Conservation (phyloP, 2,797 vertebrate genomes). For the Aldrovandia affinis region DNA sequence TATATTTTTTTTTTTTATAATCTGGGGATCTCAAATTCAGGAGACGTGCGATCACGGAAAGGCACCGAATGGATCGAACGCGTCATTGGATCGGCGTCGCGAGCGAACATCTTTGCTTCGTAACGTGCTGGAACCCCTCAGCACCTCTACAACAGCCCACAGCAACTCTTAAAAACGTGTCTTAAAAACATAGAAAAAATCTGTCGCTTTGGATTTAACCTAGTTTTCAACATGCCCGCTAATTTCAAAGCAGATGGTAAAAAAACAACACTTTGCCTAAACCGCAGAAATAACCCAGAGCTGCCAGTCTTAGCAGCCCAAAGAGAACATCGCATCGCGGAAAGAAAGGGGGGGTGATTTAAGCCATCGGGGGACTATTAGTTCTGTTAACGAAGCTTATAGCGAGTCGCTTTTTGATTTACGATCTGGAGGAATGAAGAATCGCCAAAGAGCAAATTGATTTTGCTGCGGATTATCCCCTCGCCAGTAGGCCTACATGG, state of each 20-base stretch:
- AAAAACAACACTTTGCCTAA: conserved; percentile 30
- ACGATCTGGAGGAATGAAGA: conserved; percentile 16
- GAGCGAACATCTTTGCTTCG: not conserved
- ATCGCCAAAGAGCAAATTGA: conserved; percentile 31
- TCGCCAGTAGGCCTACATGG: conserved; percentile 1
- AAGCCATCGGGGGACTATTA: conserved; percentile 45
- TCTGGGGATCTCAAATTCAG: not conserved
- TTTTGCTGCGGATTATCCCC: conserved; percentile 26
- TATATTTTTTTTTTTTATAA: not conserved
- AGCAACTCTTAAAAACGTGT: no score
- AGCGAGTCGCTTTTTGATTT: conserved; percentile 36
- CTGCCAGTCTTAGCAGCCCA: not conserved
- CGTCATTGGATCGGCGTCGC: not conserved
- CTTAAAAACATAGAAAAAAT: conserved; percentile 58
- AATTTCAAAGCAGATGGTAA: conserved; percentile 76
- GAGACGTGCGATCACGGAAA: not conserved
- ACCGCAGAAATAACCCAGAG: conserved; percentile 30
- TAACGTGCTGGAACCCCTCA: conserved; percentile 46
- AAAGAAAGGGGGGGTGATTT: not conserved
- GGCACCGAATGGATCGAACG: not conserved
- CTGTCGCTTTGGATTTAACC: conserved; percentile 77
- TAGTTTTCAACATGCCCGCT: conserved; percentile 74
- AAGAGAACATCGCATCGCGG: conserved; percentile 1
- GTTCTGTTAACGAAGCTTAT: conserved; percentile 48
- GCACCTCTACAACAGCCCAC: conserved; percentile 52